Base-by-base conservation (phyloP, 2,888 invertebrate genomes). In the Volucella inanis region DNA sequence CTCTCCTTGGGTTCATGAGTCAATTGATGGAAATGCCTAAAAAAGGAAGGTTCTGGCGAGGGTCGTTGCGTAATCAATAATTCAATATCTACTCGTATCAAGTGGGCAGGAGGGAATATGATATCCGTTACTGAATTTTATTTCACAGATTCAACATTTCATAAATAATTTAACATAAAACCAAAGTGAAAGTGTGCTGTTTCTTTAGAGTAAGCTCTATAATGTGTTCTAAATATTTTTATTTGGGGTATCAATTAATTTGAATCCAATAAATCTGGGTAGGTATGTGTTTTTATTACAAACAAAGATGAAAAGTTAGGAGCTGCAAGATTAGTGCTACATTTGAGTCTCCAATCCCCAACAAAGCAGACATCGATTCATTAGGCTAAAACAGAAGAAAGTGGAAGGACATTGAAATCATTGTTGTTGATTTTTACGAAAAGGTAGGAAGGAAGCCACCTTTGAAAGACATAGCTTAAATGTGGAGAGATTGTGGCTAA, bases 41-140 rank as follows among this genome's bases (percentile, higher is more conserved):
- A 57, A 75, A 65, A 65, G 71, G 50, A 11, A 61, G 39, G 54
- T 22, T 31, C 55, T 18, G 43, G 64, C 64, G 43, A 52, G 68
- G 74, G 62, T 65, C 57, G 45, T 31, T 6, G 68, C 64, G 38
- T 59, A 70, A 84, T 84, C 83, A 84, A 84, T 84, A 75, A 84
- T 84, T 84, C 72, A 84, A 79, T 65, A 64, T 65, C 39, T 55
- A 18, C 39, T 2, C 47, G 22, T 71, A 18, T 41, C 38, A 22
- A 67, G 38, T 45, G 45, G 22, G 14, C 22, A 15, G 31, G 49
- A 1, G 39, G n/a, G 15, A 57, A 15, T 47, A 57, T 31, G 31
- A 31, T 31, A 31, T 6, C 6, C 6, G 31, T 31, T 31, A 70
- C 41, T 22, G 57, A 64, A 39, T 22, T 59, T 39, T 14, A 38